Percentiles rank a stretch among this genome's conserved stretches.
Evolutionary conservation across 2,888 invertebrate genomes (phyloP).

Genomic region (Cephus sareptanus): DNA sequence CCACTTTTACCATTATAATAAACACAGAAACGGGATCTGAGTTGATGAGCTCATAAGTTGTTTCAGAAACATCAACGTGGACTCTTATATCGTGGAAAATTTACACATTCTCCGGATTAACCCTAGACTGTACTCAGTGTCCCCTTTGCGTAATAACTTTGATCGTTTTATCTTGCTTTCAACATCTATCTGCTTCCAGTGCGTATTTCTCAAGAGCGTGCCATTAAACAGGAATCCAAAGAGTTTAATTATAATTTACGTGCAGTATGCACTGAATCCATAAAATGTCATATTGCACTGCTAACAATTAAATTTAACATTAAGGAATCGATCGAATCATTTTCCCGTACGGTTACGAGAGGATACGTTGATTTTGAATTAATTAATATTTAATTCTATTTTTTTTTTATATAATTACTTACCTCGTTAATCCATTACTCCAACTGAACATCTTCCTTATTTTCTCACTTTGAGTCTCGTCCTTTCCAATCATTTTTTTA

Average conservation of each 20-base stretch:
- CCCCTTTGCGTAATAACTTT: background rate
- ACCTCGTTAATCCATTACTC: conserved; percentile 67
- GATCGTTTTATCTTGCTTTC: background rate
- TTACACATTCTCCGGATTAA: background rate
- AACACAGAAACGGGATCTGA: background rate
- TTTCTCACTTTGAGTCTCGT: conserved; percentile 64
- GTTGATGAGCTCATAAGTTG: background rate
- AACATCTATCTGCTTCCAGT: background rate
- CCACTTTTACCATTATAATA: background rate
- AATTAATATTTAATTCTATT: background rate
- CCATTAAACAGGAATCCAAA: no score
- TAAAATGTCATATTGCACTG: background rate
- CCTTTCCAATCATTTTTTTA: conserved; percentile 27
- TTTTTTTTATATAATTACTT: conserved; percentile 14
- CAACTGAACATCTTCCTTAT: conserved; percentile 75
- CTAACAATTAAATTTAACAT: background rate
- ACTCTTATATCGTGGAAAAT: background rate
- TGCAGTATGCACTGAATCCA: background rate
- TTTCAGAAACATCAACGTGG: background rate
- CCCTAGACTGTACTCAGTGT: background rate
- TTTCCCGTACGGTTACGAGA: no score
- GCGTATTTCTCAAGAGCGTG: background rate
- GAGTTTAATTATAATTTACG: no score
- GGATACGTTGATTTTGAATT: background rate
- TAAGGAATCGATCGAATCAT: background rate